These are phyloP conservation scores for Chrysemys picta DNA, from an alignment of 2,113 vertebrate species.

Conservation along the genomic window DNA sequence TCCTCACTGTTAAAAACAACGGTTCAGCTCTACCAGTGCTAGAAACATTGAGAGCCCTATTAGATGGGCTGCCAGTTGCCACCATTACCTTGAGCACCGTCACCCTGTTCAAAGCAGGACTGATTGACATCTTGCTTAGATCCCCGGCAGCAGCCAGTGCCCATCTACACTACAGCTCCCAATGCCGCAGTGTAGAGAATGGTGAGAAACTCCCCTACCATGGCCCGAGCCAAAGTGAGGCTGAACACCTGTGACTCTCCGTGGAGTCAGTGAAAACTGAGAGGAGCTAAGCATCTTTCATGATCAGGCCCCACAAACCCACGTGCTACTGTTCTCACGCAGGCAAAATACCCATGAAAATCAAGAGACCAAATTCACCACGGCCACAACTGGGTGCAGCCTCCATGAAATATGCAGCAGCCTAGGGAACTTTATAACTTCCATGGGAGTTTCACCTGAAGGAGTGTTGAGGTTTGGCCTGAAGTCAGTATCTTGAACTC, in stretches of 20 bases:
- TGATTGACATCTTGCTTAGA: neutral
- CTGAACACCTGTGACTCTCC: fast-evolving
- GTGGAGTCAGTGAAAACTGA: fast-evolving
- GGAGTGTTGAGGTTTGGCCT: neutral
- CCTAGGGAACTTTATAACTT: neutral
- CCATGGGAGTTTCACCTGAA: neutral
- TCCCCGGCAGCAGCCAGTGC: neutral
- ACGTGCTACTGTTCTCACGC: neutral
- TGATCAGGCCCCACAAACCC: neutral
- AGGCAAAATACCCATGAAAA: fast-evolving
- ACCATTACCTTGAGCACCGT: neutral
- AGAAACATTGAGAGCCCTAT: too few relatives aligned
- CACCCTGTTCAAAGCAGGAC: neutral
- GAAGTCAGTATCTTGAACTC: neutral
- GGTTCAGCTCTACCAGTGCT: neutral
- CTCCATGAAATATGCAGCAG: neutral
- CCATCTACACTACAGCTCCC: neutral
- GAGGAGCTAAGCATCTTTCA: neutral
- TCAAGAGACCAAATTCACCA: neutral
- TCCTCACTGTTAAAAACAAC: neutral
- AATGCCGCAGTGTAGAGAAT: neutral
- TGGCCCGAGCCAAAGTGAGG: fast-evolving
- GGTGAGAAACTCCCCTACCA: neutral
- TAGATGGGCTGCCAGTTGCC: neutral
- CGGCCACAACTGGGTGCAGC: neutral